Evolutionary conservation across 2,113 vertebrate genomes (phyloP).

Genomic region (Forbesichthys papilliferus): DNA sequence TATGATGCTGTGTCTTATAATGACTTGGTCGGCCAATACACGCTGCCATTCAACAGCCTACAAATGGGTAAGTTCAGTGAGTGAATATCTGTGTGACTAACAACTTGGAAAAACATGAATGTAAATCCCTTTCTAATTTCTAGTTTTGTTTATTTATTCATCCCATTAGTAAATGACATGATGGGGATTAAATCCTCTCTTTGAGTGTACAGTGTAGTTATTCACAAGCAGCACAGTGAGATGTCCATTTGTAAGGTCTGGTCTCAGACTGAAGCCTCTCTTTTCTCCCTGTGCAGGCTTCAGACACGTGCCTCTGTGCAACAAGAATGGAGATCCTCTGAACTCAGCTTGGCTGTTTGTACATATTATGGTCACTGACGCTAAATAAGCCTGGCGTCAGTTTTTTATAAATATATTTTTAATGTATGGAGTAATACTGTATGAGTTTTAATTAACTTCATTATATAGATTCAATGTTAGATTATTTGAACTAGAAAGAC

Average conservation of each 20-base stretch:
- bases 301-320: conserved; percentile 89
- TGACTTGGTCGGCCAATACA: conserved; percentile 90
- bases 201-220: not conserved
- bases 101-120: not conserved
- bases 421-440: not conserved
- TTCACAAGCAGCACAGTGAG: conserved; percentile 2
- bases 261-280: conserved; percentile 20
- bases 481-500: not conserved
- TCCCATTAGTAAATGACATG: conserved; percentile 21
- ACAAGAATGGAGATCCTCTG: conserved; percentile 81
- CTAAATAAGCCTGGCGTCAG: conserved; percentile 30
- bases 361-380: conserved; percentile 79
- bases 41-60: conserved; percentile 86
- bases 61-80: conserved; percentile 82
- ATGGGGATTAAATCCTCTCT: not conserved
- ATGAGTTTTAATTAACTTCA: conserved; percentile 38
- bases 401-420: not conserved
- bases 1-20: conserved; percentile 83
- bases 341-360: conserved; percentile 90
- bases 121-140: not conserved
- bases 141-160: not conserved
- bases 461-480: conserved; percentile 18
- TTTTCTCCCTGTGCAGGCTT: conserved; percentile 80
- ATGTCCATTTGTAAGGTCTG: not conserved
- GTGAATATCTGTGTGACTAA: no score